phyloP scores from a whole-genome alignment of 2,888 invertebrate genomes.

The Cacoxenus indagator region DNA sequence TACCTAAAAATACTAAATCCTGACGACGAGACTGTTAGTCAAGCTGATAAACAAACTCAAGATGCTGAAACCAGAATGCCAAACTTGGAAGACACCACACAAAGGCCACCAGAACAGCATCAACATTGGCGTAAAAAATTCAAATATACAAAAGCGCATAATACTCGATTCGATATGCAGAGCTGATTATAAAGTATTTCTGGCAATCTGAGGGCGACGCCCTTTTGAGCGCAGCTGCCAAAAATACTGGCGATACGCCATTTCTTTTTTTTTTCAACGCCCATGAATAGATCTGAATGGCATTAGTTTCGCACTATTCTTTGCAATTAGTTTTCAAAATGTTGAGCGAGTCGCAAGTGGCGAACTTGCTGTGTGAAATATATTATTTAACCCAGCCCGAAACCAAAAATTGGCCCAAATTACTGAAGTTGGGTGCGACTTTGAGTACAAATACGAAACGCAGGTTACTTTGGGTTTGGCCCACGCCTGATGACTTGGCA shows the following conservation, averaged over 20 bases:
- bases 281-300: too few relatives aligned
- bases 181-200: not conserved
- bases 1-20: conserved; percentile 53
- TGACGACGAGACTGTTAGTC: conserved; percentile 52
- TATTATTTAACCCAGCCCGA: conserved; percentile 45
- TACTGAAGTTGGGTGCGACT: conserved; percentile 60
- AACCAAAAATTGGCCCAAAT: conserved; percentile 71
- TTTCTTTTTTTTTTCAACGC: conserved; percentile 18
- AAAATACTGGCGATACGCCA: conserved; percentile 45
- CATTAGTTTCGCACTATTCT: not conserved
- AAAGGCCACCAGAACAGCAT: conserved; percentile 18
- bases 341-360: conserved; percentile 41
- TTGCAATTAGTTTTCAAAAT: conserved; percentile 44
- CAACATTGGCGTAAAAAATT: conserved; percentile 53
- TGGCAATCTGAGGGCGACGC: not conserved
- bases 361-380: conserved; percentile 36
- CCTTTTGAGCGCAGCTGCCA: not conserved
- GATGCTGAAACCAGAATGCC: conserved; percentile 43
- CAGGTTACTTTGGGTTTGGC: conserved; percentile 82
- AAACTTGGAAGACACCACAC: conserved; percentile 31
- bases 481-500: conserved; percentile 76
- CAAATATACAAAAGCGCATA: conserved; percentile 49
- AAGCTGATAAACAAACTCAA: conserved; percentile 50
- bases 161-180: conserved; percentile 47
- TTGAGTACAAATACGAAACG: conserved; percentile 66